Base-by-base conservation (phyloP, 2,113 vertebrate species). In the Macroglossus sobrinus region DNA sequence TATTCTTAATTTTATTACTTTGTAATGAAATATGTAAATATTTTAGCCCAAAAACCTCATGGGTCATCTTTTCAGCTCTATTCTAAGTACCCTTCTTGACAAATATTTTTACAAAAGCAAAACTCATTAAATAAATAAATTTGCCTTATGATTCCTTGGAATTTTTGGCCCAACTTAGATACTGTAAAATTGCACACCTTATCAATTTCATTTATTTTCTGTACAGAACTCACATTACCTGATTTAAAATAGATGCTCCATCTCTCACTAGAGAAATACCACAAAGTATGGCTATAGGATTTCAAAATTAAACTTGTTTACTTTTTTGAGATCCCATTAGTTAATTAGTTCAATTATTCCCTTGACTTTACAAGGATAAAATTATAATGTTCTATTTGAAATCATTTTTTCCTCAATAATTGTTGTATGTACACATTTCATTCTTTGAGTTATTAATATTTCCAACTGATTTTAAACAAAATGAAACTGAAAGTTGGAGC, bases 391-490 rank as follows among this genome's bases (percentile, higher is more conserved):
- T 10, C 22, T 50, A 47, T 45, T 59, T 30, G 33, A 7, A 35
- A 68, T 47, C 22, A 21, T 84, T 84, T 82, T 75, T 12, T 40
- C 11, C 24, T 53, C 33, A 57, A 2, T 43, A 78, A 82, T 6
- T 91, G 14, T 9, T 53, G 18, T 24, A 14, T 33, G 38, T 33
- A 11, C 76, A 28, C 19, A n/a, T 24, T 28, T 26, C 78, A 88
- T 76, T 68, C 43, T 89, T n/a, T 75, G 38, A 90, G 15, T 66
- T 91, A 59, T 14, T 93, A 53, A 53, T 38, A 95, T 63, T 80
- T 76, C 55, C 64, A 97, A 72, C 9, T 82, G 21, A 91, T 72
- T 87, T 45, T 66, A 45, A 71, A 79, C 24, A 84, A 90, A 79
- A 80, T 14, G 14, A 14, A 87, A 90, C 57, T 50, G 40, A 79